Evolutionary conservation across 2,888 invertebrate species (phyloP).

Genomic region (Ornithoptera priamus): DNA sequence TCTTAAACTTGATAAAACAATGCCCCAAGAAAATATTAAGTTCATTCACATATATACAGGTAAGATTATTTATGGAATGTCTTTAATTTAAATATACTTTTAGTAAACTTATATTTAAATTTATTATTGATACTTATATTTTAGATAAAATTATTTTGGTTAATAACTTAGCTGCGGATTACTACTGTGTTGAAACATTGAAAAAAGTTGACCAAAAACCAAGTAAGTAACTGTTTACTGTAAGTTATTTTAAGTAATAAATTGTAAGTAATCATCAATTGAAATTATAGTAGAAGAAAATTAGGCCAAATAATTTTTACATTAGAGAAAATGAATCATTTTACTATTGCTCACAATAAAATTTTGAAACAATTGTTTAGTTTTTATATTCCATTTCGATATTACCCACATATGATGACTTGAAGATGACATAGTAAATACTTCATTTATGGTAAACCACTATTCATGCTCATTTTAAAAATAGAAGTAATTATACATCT

Average conservation of each 20-base stretch:
- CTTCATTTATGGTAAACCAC: too few relatives aligned
- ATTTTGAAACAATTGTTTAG: too few relatives aligned
- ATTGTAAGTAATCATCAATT: too few relatives aligned
- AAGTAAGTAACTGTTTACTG: conserved; percentile 33
- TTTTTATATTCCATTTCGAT: too few relatives aligned
- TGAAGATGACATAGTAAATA: too few relatives aligned
- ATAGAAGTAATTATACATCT: background rate
- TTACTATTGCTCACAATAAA: too few relatives aligned
- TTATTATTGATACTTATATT: conserved; percentile 33
- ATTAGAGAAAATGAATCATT: too few relatives aligned
- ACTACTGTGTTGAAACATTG: conserved; percentile 38
- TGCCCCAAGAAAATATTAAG: conserved; percentile 31
- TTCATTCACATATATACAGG: conserved; percentile 49
- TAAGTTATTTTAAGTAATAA: too few relatives aligned
- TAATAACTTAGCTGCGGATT: conserved; percentile 34
- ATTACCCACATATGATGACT: too few relatives aligned
- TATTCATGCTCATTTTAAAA: too few relatives aligned
- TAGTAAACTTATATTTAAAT: background rate
- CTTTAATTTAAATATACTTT: background rate
- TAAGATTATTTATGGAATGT: conserved; percentile 33
- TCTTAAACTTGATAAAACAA: conserved; percentile 32
- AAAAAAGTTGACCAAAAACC: conserved; percentile 23
- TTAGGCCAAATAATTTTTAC: too few relatives aligned
- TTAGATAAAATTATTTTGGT: conserved; percentile 48
- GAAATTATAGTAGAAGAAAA: too few relatives aligned